These are phyloP conservation scores for Euborellia annulipes DNA, from an alignment of 1,140 invertebrate species.

Conservation along the genomic window DNA sequence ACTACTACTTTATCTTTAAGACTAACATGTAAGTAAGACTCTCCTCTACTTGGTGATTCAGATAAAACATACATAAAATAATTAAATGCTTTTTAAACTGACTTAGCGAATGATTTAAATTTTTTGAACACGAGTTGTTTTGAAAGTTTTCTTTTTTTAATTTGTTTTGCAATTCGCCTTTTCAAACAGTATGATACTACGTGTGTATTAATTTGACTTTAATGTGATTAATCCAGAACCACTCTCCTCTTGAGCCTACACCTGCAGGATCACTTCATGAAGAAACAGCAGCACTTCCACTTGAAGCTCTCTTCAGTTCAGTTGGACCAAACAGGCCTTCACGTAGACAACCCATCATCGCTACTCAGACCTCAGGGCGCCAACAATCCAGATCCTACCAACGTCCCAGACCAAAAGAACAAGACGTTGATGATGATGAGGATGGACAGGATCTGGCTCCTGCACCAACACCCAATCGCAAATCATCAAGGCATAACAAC, in stretches of 20 bases:
- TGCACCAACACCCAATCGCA: slow-evolving; percentile 18
- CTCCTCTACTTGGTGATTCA: too few relatives aligned
- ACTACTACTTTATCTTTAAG: too few relatives aligned
- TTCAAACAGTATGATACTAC: too few relatives aligned
- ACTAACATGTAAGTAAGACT: too few relatives aligned
- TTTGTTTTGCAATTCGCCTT: too few relatives aligned
- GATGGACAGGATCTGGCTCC: slow-evolving; percentile 19
- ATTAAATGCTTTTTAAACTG: too few relatives aligned
- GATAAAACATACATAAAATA: too few relatives aligned
- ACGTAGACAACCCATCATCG: slow-evolving; percentile 27
- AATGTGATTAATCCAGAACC: too few relatives aligned
- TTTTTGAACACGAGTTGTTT: too few relatives aligned
- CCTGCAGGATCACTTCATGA: slow-evolving; percentile 35
- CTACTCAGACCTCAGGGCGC: not conserved
- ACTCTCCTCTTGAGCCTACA: slow-evolving; percentile 41
- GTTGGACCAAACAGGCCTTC: slow-evolving; percentile 27
- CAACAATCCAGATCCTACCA: slow-evolving; percentile 1
- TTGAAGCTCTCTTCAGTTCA: slow-evolving; percentile 30
- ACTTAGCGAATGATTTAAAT: too few relatives aligned
- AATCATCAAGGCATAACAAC: slow-evolving; percentile 4
- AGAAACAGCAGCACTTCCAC: slow-evolving; percentile 30
- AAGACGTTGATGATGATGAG: slow-evolving; percentile 24
- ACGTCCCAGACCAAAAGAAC: slow-evolving; percentile 17
- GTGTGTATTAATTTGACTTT: too few relatives aligned
- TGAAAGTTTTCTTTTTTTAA: too few relatives aligned